Evolutionary conservation across 2,797 vertebrate species (phyloP), one percentile per base, ranked within the genome.

Genomic region (Limnodromus scolopaceus): DNA sequence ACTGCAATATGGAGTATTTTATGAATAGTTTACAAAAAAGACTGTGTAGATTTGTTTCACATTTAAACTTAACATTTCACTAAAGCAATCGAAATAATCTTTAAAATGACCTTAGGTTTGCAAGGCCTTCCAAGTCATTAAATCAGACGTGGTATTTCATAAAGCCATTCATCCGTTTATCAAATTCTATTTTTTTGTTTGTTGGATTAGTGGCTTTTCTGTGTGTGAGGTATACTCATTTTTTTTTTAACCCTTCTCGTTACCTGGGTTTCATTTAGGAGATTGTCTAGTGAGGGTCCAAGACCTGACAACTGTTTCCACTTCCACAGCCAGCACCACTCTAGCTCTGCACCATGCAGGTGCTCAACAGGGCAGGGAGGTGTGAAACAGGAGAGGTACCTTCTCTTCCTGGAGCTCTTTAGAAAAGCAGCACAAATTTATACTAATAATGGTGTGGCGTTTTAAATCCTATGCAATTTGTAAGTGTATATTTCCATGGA

Each of bases 401-500:
- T 74, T 57, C 46, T 77, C 46, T 54, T 94, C 18, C 27, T 36
- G 39, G 20, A 84, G n/a, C 54, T 75, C 43, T 70, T 70, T 19
- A 53, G 64, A 65, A 80, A 90, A 92, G 61, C 83, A 91, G 84
- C 46, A 80, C 90, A 88, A 95, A 95, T 96, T 96, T 95, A 38
- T 92, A 93, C 95, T 96, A 95, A 95, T 90, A 93, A 93, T 55
- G 78, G 71, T 85, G 84, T 80, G 84, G 71, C 80, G 58, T 27
- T 91, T 93, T 43, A 97, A 98, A 98, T 94, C 96, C 97, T 86
- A 77, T 90, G 94, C 93, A 96, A 97, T 98, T 98, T 97, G 97
- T 97, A 98, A 98, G 98, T 97, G 97, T 95, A 66, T 43, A 97
- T 98, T 98, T 96, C 98, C 97, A 98, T 98, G 97, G 98, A 91